Conservation (phyloP, 2,888 invertebrate genomes). For the Gastracanthus pulcherrimus region DNA sequence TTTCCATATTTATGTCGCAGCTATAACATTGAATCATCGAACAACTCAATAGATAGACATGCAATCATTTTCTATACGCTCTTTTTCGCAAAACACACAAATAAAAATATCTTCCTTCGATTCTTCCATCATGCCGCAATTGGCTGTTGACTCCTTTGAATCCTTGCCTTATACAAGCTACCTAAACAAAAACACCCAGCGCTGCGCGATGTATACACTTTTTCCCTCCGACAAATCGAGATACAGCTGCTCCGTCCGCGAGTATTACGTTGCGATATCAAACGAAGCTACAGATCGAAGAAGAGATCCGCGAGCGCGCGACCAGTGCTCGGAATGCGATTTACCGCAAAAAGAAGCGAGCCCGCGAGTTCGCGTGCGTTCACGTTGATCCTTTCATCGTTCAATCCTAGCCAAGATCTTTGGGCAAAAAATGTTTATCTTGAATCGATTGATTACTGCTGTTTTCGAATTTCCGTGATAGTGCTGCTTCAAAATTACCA, state of each 20-base stretch:
- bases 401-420: background rate
- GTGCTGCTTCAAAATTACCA: background rate
- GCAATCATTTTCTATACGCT: too few relatives aligned
- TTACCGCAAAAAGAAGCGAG: slow-evolving; percentile 31
- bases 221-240: slow-evolving; percentile 37
- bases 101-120: background rate
- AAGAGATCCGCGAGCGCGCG: background rate
- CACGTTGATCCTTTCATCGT: background rate
- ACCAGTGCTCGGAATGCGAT: slow-evolving; percentile 8
- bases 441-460: background rate
- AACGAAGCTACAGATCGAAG: slow-evolving; percentile 11
- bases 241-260: background rate
- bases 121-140: background rate
- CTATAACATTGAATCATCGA: too few relatives aligned
- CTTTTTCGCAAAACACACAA: background rate
- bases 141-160: background rate
- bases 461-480: background rate
- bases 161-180: slow-evolving; percentile 26
- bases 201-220: background rate
- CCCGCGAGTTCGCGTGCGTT: background rate
- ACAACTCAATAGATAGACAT: too few relatives aligned
- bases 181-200: slow-evolving; percentile 15
- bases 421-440: slow-evolving; percentile 4
- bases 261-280: slow-evolving; percentile 15
- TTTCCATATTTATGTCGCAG: too few relatives aligned